Base-by-base conservation (phyloP, 1,140 invertebrate genomes). In the Zeugodacus cucurbitae region DNA sequence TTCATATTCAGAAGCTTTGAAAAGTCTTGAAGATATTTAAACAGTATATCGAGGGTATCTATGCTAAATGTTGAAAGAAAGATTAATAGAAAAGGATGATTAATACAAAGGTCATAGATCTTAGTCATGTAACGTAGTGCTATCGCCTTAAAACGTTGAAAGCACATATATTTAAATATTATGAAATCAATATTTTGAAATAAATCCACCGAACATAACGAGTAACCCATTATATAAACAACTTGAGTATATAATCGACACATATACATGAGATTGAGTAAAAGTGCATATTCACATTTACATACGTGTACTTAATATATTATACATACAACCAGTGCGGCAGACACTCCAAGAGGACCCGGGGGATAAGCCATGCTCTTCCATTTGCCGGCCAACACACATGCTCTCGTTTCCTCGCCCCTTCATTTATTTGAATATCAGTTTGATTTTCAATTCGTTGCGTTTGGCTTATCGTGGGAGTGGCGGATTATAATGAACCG, bases 271-370 rank as follows among this genome's bases (percentile, higher is more conserved):
- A 54, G 58, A 10, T n/a, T 62, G 58, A 62, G 58, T 26, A 93
- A 93, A 92, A 93, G 90, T 91, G 91, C 91, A 91, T 67, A 74
- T 10, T 26, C 62, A 7, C n/a, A 32, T 64, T 20, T n/a, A 32
- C 67, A 74, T 62, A 62, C 58, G n/a, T 20, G 20, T 2, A 41
- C 17, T 1, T 37, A 54, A 22, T 20, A 7, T 3, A 74, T 74
- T 74, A 34, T 37, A 22, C 37, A 34, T 22, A 32, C 22, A 17
- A 37, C 26, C 1, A 74, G 62, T 32, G 17, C 67, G 3, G 20
- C 67, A 17, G 17, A 2, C 4, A 7, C 67, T 74, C 34, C 7
- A 37, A 5, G 20, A n/a, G 34, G 10, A 41, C 32, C 20, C 34
- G 34, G 34, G 17, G 34, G 32, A 74, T 20, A 34, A 7, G 34